Percentiles rank a stretch among this genome's conserved stretches.
Evolutionary conservation across 1,140 invertebrate genomes (phyloP).

Genomic region (Pseudobourletiella spinata): DNA sequence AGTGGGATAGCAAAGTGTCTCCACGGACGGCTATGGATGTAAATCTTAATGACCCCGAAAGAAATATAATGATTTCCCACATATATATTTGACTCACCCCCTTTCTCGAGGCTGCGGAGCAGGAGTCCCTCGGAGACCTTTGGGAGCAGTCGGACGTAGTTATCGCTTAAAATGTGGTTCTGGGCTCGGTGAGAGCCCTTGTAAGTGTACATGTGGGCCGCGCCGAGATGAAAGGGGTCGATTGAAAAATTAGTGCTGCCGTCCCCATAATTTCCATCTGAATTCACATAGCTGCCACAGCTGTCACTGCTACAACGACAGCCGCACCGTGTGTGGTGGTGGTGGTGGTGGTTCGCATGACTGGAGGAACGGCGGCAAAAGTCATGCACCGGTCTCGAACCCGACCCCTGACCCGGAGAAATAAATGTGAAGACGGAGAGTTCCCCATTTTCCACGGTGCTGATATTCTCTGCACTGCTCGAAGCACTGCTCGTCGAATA

Average conservation of each 20-base stretch:
- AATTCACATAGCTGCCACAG: not conserved
- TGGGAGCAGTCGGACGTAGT: conserved; percentile 1
- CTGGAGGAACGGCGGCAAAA: not conserved
- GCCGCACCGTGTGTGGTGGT: not conserved
- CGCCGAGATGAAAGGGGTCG: conserved; percentile 1
- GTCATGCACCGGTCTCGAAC: not conserved
- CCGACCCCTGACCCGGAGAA: not conserved
- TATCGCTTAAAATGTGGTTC: conserved; percentile 9
- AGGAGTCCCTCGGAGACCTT: conserved; percentile 14
- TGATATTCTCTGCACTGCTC: conserved; percentile 29
- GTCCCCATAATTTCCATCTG: not conserved
- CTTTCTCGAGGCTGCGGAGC: conserved; percentile 26
- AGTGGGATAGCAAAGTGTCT: too few relatives aligned
- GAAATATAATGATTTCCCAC: too few relatives aligned
- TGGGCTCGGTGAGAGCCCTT: conserved; percentile 5
- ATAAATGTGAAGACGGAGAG: conserved; percentile 19
- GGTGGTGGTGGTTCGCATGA: not conserved
- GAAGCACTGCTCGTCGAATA: conserved; percentile 17
- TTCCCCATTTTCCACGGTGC: conserved; percentile 25
- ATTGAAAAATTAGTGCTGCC: not conserved
- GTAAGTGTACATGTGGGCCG: conserved; percentile 4
- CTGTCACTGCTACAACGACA: not conserved
- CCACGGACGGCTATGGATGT: too few relatives aligned
- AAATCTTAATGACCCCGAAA: too few relatives aligned
- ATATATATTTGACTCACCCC: conserved; percentile 10